A percentile compares a stretch with the other conserved stretches of the same genome.
Evolutionary conservation across 2,888 invertebrate species (phyloP).

Genomic region (Amphipyra tragopoginis): DNA sequence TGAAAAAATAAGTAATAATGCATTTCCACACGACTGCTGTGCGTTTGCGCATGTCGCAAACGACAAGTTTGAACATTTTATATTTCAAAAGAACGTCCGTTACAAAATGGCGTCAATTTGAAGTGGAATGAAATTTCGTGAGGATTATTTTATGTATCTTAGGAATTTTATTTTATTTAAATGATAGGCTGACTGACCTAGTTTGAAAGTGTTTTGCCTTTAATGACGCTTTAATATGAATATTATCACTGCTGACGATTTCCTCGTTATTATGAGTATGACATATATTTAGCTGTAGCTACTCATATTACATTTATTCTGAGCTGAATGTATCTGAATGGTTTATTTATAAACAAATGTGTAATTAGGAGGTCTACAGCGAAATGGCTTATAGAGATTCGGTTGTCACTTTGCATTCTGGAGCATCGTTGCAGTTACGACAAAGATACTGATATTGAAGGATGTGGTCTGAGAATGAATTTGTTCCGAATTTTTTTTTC

Average conservation of each 20-base stretch:
- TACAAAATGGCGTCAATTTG: constrained; percentile 21
- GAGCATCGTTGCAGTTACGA: too few species aligned
- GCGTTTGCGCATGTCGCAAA: constrained; percentile 25
- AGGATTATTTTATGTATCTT: too few species aligned
- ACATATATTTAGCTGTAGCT: constrained; percentile 47
- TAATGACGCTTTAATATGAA: constrained; percentile 39
- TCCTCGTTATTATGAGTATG: constrained; percentile 33
- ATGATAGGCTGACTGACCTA: not conserved
- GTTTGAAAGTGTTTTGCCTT: constrained; percentile 21
- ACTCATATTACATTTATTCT: constrained; percentile 38
- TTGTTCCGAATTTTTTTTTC: too few species aligned
- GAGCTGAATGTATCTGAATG: constrained; percentile 21
- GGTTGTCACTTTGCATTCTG: too few species aligned
- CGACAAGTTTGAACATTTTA: constrained; percentile 4
- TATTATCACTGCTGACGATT: constrained; percentile 44
- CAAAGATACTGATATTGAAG: too few species aligned
- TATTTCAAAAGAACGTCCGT: constrained; percentile 5
- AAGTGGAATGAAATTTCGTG: not conserved
- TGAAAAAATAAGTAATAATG: not conserved
- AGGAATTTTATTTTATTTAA: not conserved
- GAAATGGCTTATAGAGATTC: too few species aligned
- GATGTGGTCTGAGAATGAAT: too few species aligned
- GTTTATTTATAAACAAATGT: too few species aligned
- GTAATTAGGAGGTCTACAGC: too few species aligned
- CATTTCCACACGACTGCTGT: not conserved